Conservation (phyloP, 2,113 vertebrate genomes). For the western clawed frog (Xenopus tropicalis) region DNA sequence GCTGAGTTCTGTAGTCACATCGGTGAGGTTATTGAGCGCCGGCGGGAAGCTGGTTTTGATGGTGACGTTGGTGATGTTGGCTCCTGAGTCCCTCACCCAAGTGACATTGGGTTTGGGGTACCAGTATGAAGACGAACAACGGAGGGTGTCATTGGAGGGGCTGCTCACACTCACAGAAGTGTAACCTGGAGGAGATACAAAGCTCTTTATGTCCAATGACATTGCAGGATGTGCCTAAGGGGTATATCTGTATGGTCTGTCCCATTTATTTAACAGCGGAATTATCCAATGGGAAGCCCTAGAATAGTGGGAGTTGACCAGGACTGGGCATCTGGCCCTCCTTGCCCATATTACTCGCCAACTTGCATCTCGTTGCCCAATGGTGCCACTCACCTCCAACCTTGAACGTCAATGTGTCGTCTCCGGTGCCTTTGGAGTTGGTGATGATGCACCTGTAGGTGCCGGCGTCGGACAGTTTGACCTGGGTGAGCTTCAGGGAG, state of each 20-base stretch:
- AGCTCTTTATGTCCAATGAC: background rate
- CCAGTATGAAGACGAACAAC: conserved; percentile 55
- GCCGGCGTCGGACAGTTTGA: conserved; percentile 56
- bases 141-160: conserved; percentile 43
- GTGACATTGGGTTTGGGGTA: conserved; percentile 54
- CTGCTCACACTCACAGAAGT: conserved; percentile 52
- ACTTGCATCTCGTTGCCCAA: background rate
- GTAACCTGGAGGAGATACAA: conserved; percentile 53
- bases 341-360: too few species aligned
- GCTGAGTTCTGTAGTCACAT: conserved; percentile 58
- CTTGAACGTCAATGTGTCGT: conserved; percentile 53
- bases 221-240: rapidly evolving
- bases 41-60: conserved; percentile 52
- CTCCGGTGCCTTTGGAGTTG: conserved; percentile 58
- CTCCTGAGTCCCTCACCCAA: conserved; percentile 47
- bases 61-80: conserved; percentile 40
- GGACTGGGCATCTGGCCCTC: background rate
- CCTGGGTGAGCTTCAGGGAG: conserved; percentile 58
- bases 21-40: conserved; percentile 55
- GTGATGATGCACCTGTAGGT: conserved; percentile 57
- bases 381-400: conserved; percentile 61
- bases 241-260: background rate
- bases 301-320: background rate
- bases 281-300: background rate
- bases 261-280: background rate